Percentiles rank a stretch among this genome's conserved stretches.
These are phyloP conservation scores for Epinephelus lanceolatus DNA, from an alignment of 2,113 vertebrate genomes.

Conservation along the genomic window DNA sequence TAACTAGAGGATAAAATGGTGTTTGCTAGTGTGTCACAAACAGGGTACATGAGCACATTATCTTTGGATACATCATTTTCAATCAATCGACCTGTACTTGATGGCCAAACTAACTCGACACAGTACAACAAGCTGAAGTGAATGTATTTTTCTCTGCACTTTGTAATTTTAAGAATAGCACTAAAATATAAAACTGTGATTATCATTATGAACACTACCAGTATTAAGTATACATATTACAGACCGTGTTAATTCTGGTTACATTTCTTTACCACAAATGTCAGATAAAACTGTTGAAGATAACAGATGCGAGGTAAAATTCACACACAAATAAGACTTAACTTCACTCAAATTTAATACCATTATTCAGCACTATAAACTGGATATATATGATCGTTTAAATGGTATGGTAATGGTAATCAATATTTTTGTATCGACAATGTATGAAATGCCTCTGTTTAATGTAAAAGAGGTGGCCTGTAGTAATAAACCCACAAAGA, in stretches of 20 bases:
- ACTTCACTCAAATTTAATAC: no score
- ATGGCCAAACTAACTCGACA: not conserved
- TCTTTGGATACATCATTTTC: constrained; percentile 11
- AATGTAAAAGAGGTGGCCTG: no score
- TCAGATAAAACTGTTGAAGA: not conserved
- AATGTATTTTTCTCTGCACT: not conserved
- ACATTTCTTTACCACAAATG: not conserved
- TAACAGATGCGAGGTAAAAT: not conserved
- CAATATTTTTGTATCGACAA: no score
- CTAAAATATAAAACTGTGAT: not conserved
- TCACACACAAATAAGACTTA: no score
- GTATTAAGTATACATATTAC: not conserved
- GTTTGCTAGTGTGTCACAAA: constrained; percentile 24
- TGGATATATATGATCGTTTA: no score
- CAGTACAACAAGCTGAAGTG: not conserved
- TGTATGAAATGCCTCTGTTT: no score
- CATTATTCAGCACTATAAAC: no score
- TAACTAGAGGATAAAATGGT: constrained; percentile 7
- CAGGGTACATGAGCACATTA: not conserved
- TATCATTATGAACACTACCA: not conserved
- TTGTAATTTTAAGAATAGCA: not conserved
- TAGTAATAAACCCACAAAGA: no score
- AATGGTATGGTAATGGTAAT: no score
- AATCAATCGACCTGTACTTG: constrained; percentile 16
- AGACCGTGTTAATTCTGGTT: not conserved